These are phyloP conservation scores for Umimayanthus kanabou DNA, from an alignment of 92 coral and sea anemone species.

Conservation along the genomic window DNA sequence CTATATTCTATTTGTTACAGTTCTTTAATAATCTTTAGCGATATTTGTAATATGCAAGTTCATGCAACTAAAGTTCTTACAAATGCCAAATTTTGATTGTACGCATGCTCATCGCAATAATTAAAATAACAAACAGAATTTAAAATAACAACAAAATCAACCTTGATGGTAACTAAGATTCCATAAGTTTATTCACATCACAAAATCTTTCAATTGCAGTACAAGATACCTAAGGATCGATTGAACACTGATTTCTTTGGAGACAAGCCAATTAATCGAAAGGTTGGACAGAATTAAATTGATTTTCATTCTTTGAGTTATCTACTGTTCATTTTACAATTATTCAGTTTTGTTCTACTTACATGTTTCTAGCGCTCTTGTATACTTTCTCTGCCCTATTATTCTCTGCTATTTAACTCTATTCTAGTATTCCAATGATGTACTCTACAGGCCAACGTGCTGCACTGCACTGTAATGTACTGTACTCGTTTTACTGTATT, in stretches of 20 bases:
- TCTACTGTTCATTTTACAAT: background rate
- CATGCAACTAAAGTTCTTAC: too few species aligned
- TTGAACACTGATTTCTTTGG: conserved; percentile 71
- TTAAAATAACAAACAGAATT: background rate
- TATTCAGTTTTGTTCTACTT: background rate
- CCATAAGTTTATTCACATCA: background rate
- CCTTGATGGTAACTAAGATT: background rate
- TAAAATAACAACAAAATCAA: background rate
- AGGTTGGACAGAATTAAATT: conserved; percentile 44
- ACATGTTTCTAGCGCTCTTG: too few species aligned
- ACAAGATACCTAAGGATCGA: conserved; percentile 72
- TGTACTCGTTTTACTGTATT: background rate
- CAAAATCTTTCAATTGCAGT: conserved; percentile 40
- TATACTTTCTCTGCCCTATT: background rate
- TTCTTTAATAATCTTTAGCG: too few species aligned
- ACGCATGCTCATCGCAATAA: too few species aligned
- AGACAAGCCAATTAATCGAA: conserved; percentile 80
- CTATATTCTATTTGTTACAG: too few species aligned
- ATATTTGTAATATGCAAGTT: too few species aligned
- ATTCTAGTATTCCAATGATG: background rate
- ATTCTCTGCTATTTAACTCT: background rate
- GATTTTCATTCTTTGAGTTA: background rate
- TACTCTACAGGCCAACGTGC: background rate
- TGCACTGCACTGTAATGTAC: background rate
- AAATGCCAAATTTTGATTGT: too few species aligned